These are phyloP conservation scores for Allygus modestus DNA, from an alignment of 2,888 invertebrate species.

Conservation along the genomic window DNA sequence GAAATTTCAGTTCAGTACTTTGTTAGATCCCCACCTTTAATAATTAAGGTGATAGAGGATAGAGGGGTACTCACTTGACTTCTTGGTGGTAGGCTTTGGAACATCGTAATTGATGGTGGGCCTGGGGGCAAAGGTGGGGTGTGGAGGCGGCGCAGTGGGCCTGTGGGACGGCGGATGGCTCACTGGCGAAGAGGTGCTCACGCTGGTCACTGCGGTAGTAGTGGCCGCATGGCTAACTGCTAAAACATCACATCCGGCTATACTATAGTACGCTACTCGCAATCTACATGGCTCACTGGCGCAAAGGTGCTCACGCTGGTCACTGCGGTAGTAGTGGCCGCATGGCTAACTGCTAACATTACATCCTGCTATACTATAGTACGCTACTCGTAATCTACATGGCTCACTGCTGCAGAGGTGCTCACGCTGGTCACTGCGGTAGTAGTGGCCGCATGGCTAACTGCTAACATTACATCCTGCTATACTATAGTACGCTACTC, in stretches of 20 bases:
- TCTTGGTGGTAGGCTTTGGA: constrained; percentile 82
- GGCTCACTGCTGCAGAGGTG: constrained; percentile 61
- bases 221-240: constrained; percentile 11
- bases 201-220: constrained; percentile 24
- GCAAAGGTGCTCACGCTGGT: constrained; percentile 62
- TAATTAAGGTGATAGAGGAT: too few species aligned
- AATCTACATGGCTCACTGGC: constrained; percentile 56
- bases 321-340: neutral
- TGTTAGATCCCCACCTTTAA: too few species aligned
- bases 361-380: too few species aligned
- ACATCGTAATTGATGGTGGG: constrained; percentile 74
- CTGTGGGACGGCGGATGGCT: constrained; percentile 72
- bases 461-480: neutral
- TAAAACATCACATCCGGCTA: too few species aligned
- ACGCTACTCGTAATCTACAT: constrained; percentile 34
- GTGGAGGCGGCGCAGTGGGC: constrained; percentile 77
- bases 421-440: constrained; percentile 53
- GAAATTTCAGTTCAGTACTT: too few species aligned
- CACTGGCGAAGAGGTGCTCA: constrained; percentile 60
- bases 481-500: too few species aligned
- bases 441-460: neutral
- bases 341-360: neutral
- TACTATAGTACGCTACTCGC: too few species aligned
- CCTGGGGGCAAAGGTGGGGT: constrained; percentile 74
- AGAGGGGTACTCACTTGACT: constrained; percentile 76